These are phyloP conservation scores for Nephrocerus scutellatus DNA, from an alignment of 2,888 invertebrate species.

Conservation along the genomic window DNA sequence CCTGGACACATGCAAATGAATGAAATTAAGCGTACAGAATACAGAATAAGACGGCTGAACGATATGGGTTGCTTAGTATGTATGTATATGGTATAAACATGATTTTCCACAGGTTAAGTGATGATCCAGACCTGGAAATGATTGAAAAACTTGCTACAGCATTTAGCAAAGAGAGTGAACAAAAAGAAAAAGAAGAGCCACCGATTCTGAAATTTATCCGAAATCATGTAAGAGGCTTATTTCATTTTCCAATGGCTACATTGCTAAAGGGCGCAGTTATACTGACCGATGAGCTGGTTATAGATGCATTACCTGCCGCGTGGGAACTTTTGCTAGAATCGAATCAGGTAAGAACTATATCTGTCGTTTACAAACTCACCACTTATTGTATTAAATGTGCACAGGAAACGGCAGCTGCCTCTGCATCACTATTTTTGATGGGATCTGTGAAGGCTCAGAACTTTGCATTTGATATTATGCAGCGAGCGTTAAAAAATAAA, in stretches of 20 bases:
- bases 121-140: constrained; percentile 44
- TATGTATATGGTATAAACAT: too few species aligned
- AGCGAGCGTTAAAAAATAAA: constrained; percentile 74
- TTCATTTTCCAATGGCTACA: constrained; percentile 81
- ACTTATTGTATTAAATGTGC: constrained; percentile 33
- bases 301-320: constrained; percentile 82
- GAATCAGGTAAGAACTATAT: constrained; percentile 51
- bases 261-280: constrained; percentile 86
- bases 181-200: constrained; percentile 55
- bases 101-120: constrained; percentile 36
- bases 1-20: too few species aligned
- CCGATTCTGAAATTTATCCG: constrained; percentile 75
- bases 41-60: too few species aligned
- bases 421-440: constrained; percentile 85
- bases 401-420: constrained; percentile 74
- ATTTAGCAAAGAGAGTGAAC: constrained; percentile 45
- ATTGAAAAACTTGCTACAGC: constrained; percentile 41
- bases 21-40: too few species aligned
- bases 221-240: constrained; percentile 74
- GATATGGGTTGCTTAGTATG: too few species aligned
- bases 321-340: constrained; percentile 92
- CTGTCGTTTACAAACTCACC: neutral
- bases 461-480: constrained; percentile 84
- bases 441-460: constrained; percentile 88
- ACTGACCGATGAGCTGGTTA: constrained; percentile 77